Base-by-base conservation (phyloP, 2,888 invertebrate genomes). In the Pseudococcus viburni region DNA sequence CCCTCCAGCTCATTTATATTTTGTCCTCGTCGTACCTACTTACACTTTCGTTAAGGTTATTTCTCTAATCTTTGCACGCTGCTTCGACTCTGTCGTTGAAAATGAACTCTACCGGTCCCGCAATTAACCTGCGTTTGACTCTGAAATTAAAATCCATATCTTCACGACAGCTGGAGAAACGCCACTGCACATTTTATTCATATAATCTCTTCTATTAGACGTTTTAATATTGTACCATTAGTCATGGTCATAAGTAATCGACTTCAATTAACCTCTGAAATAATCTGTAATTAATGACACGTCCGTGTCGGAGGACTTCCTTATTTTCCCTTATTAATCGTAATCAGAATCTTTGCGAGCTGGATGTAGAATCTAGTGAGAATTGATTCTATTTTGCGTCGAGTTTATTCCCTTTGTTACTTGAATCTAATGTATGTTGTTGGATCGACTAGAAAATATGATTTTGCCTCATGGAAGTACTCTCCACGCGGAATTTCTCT, bases 241-340 rank as follows among this genome's bases (percentile, higher is more conserved):
- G 48, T 84, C 55, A 84, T 17, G 55, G 51, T 51, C 55, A 55
- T 42, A 84, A 84, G 39, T 84, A 84, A 84, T 84, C 51, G 51
- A 84, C 84, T 48, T 84, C 84, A 33, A 33, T 84, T 84, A 55
- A 84, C 84, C 84, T 51, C 51, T 84, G 22, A 84, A 84, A 84
- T 84, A 84, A 55, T 84, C 84, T 55, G 22, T 84, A 84, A 84
- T 84, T 84, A 84, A 84, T 84, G 84, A 84, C 26, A 26, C 33
- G 55, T 84, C 51, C 48, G 46, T 17, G n/a, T n/a, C 22, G 12
- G 39, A 33, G 48, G 84, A 48, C 55, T 48, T 48, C 55, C 48
- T 84, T 22, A 84, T 84, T 84, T 26, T 84, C 26, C 19, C 55
- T 84, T 51, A 46, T 84, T 84, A 84, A n/a, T 46, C n/a, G 17